Evolutionary conservation across 2,888 invertebrate genomes (phyloP).

Genomic region (Acanthopleura granulata): DNA sequence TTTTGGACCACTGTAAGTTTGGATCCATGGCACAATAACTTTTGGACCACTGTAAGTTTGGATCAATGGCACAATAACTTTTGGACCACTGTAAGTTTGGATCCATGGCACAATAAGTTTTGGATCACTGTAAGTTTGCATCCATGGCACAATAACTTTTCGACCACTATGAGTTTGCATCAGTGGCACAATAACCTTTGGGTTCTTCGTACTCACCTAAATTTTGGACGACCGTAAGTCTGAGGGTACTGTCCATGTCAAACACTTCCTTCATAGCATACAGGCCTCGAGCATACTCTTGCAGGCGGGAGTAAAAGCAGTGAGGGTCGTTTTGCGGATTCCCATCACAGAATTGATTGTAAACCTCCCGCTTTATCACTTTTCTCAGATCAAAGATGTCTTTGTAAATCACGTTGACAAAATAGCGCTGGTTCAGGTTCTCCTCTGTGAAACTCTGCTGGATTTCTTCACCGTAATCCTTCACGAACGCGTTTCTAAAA

Average conservation of each 20-base stretch:
- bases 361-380: constrained; percentile 30
- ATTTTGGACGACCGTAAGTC: constrained; percentile 57
- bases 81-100: too few relatives aligned
- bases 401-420: constrained; percentile 50
- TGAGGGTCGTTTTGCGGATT: constrained; percentile 38
- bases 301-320: constrained; percentile 50
- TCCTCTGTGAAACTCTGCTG: constrained; percentile 30
- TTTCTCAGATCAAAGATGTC: constrained; percentile 50
- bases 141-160: too few relatives aligned
- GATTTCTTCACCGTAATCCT: constrained; percentile 50
- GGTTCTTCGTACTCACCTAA: constrained; percentile 42
- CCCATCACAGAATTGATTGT: constrained; percentile 44
- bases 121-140: too few relatives aligned
- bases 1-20: too few relatives aligned
- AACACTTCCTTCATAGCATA: constrained; percentile 58
- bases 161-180: too few relatives aligned
- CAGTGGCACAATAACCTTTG: too few relatives aligned
- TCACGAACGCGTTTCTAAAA: constrained; percentile 48
- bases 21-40: too few relatives aligned
- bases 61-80: too few relatives aligned
- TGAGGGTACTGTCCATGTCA: constrained; percentile 54
- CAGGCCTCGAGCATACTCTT: constrained; percentile 56
- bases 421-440: constrained; percentile 34
- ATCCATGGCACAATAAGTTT: too few relatives aligned
- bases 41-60: too few relatives aligned